Base-by-base conservation (phyloP, 2,113 vertebrate genomes). In the Suncus etruscus region DNA sequence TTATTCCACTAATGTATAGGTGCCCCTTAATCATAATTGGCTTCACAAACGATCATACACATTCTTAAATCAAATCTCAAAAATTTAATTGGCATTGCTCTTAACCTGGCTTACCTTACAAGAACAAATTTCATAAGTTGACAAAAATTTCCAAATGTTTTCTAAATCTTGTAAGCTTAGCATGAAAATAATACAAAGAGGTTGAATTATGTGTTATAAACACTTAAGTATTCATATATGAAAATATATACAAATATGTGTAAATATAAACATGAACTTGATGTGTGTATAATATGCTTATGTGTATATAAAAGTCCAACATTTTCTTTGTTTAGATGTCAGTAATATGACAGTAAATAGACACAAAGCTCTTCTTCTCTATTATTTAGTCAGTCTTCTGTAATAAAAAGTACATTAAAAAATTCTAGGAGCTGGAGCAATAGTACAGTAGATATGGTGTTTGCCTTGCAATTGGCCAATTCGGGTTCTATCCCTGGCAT, bases 121-220 rank as follows among this genome's bases (percentile, higher is more conserved):
- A 24, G 39, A 76, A 27, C 91, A 87, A 90, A 74, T 16, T 88
- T 91, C 32, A 54, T 16, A 27, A 25, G 16, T 54, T 84, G 80
- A 90, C 75, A 93, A 73, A 32, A 8, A 73, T 89, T 91, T 86
- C 54, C 72, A 88, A 90, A 93, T 87, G 39, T 87, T 90, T 87
- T 77, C 75, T 80, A 73, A 91, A 69, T 83, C 39, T 93, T 16
- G 48, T 48, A 81, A 93, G 58, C 47, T 85, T 91, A 87, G 82
- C 65, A 58, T 74, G 25, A 11, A 54, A 76, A 12, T 72, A 31
- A 54, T 31, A 51, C 89, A 87, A 92, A 69, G 2, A 73, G 29
- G 70, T 81, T 29, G 48, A 29, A 4, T 27, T 79, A 69, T 18
- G 70, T 47, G 6, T 11, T 25, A 48, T 51, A 5, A 8, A 70